A percentile compares a stretch with the other conserved stretches of the same genome.
These are phyloP conservation scores for Plebejus anna DNA, from an alignment of 2,888 invertebrate genomes.

Conservation along the genomic window DNA sequence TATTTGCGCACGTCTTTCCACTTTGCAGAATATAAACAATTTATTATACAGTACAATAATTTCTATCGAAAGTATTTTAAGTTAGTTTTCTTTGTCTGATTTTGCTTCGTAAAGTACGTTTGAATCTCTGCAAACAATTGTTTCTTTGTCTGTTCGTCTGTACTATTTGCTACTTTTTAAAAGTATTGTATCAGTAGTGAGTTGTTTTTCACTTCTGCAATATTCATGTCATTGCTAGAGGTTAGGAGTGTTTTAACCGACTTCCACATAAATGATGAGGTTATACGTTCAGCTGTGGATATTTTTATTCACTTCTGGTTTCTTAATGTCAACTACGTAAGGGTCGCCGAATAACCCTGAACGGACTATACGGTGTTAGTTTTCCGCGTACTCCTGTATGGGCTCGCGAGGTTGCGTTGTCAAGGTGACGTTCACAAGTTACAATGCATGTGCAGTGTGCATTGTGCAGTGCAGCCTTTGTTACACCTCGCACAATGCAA, in stretches of 20 bases:
- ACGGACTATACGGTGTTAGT: not conserved
- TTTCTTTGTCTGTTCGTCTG: not conserved
- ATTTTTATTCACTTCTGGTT: not conserved
- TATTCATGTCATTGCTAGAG: constrained; percentile 1
- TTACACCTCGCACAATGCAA: constrained; percentile 18
- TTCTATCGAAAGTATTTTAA: not conserved
- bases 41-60: not conserved
- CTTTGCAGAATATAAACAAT: not conserved
- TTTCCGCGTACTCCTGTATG: constrained; percentile 9
- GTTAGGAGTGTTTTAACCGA: too few relatives aligned
- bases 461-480: constrained; percentile 21
- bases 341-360: not conserved
- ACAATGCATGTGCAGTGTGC: constrained; percentile 27
- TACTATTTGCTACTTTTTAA: not conserved
- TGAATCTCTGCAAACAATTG: not conserved
- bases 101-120: not conserved
- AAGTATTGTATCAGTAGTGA: not conserved
- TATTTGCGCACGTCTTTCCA: not conserved
- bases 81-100: not conserved
- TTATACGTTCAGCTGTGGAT: not conserved
- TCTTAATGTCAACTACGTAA: not conserved
- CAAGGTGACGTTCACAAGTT: constrained; percentile 32
- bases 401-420: constrained; percentile 29
- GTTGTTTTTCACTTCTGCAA: not conserved
- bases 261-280: too few relatives aligned